Percentiles rank a stretch among this genome's conserved stretches.
phyloP scores from a whole-genome alignment of 2,797 vertebrate genomes.

The Hippocampus kuda region DNA sequence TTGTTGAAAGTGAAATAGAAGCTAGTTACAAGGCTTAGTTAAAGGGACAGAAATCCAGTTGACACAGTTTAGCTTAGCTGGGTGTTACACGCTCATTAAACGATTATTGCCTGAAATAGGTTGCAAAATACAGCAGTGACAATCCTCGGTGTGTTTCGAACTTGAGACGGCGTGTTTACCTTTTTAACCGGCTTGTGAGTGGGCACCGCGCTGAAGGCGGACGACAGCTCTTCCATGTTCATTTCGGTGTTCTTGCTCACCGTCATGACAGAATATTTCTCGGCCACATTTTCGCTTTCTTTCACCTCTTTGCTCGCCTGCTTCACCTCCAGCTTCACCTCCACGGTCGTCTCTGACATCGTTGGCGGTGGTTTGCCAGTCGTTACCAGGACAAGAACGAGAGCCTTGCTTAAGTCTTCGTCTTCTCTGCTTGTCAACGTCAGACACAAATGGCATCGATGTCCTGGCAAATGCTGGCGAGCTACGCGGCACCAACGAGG shows the following conservation, averaged over 20 bases:
- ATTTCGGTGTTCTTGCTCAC: slow-evolving; percentile 64
- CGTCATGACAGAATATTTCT: slow-evolving; percentile 67
- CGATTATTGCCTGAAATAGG: slow-evolving; percentile 6
- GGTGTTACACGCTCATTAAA: slow-evolving; percentile 1
- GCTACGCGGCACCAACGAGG: slow-evolving; percentile 5
- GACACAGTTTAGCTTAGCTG: neutral
- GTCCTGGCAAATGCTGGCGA: slow-evolving; percentile 28
- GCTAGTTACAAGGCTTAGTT: neutral
- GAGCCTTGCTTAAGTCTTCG: neutral
- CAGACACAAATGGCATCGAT: slow-evolving; percentile 18
- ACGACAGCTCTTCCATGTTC: slow-evolving; percentile 60
- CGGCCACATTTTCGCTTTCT: slow-evolving; percentile 69
- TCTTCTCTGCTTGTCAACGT: slow-evolving; percentile 1
- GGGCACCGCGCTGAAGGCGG: slow-evolving; percentile 58
- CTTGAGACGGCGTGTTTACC: slow-evolving; percentile 36
- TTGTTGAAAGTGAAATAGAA: neutral
- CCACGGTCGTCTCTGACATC: slow-evolving; percentile 58
- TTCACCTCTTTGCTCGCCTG: slow-evolving; percentile 70
- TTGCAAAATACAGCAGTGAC: neutral
- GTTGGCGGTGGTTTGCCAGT: slow-evolving; percentile 8
- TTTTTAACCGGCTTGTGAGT: slow-evolving; percentile 68
- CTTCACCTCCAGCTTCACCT: slow-evolving; percentile 59
- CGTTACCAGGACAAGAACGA: slow-evolving; percentile 15
- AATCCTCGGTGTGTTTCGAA: neutral
- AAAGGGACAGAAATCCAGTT: neutral